phyloP scores from a whole-genome alignment of 2,113 vertebrate genomes.

The Pelecanoides urinatrix region DNA sequence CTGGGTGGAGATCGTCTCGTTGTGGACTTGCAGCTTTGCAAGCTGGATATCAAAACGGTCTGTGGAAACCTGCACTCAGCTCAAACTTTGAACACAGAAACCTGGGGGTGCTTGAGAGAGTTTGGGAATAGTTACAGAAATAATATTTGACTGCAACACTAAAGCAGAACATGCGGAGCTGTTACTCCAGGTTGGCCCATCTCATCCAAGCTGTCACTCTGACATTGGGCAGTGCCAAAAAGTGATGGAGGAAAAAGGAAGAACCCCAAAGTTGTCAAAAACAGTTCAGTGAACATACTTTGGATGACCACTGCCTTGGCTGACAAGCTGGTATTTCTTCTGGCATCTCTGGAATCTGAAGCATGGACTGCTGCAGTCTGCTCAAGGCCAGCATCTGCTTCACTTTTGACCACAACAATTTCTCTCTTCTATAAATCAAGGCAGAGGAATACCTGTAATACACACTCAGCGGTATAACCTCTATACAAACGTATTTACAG shows the following conservation, averaged over 20 bases:
- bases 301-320: neutral
- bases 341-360: neutral
- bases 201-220: neutral
- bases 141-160: neutral
- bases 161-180: fast-evolving
- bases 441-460: neutral
- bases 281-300: neutral
- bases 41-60: neutral
- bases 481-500: neutral
- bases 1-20: neutral
- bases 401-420: neutral
- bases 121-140: neutral
- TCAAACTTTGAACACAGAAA: neutral
- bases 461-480: neutral
- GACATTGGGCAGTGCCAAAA: neutral
- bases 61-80: neutral
- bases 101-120: neutral
- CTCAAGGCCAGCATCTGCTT: neutral
- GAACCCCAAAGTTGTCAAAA: neutral
- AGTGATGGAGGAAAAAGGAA: neutral
- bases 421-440: neutral
- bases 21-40: neutral
- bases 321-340: neutral
- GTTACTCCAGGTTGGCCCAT: neutral
- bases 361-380: neutral